Conservation (phyloP, 2,113 vertebrate species). For the Neogale vison region DNA sequence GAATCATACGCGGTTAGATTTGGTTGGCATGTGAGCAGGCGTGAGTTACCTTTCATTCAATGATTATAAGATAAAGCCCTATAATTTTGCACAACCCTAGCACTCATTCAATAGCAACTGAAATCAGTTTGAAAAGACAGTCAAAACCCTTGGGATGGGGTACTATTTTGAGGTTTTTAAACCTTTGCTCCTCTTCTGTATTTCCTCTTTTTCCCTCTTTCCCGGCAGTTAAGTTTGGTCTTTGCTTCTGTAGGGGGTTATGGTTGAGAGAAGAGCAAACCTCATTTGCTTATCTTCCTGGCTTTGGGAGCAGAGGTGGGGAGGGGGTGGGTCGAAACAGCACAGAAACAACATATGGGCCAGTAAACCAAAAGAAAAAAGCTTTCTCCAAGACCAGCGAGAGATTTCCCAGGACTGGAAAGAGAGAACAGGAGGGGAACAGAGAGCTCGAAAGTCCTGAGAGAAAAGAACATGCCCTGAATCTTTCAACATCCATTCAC, state of each 20-base stretch:
- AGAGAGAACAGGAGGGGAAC: background rate
- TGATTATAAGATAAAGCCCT: background rate
- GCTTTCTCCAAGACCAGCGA: background rate
- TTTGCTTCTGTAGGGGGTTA: background rate
- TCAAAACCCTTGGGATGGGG: background rate
- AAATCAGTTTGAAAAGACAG: background rate
- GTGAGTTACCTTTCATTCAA: background rate
- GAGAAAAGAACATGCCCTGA: background rate
- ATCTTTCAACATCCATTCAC: background rate
- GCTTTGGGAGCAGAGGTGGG: background rate
- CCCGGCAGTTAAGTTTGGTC: background rate
- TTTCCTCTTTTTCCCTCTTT: background rate
- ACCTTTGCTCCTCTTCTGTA: background rate
- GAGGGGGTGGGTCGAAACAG: background rate
- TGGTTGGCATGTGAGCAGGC: background rate
- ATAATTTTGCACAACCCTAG: background rate
- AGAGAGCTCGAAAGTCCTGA: background rate
- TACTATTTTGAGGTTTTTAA: background rate
- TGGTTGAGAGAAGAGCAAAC: background rate
- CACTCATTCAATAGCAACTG: background rate
- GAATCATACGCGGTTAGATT: constrained; percentile 19
- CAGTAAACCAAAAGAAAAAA: background rate
- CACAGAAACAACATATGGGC: background rate
- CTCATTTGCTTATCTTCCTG: background rate
- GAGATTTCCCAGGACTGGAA: background rate